Base-by-base conservation (phyloP, 2,113 vertebrate genomes). In the Pandion haliaetus region DNA sequence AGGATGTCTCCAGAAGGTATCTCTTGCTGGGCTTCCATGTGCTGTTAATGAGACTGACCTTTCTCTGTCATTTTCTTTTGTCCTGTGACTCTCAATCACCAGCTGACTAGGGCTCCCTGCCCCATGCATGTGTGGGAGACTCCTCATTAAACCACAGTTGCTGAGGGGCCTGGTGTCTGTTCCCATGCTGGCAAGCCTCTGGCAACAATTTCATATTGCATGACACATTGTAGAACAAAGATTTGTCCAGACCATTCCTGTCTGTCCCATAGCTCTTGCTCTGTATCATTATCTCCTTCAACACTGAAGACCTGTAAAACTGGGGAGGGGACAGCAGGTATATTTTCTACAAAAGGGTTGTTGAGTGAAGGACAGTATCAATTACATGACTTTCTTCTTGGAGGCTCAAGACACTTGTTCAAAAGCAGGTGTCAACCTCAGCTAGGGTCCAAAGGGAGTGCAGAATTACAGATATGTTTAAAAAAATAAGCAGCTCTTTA, bases 121-220 rank as follows among this genome's bases (percentile, higher is more conserved):
- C 26, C 38, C 10, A 8, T 31, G 21, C 5, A 3, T 18, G 16
- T 0, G 1, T 52, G n/a, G 49, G 26, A 73, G 54, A 58, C 9
- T 32, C 20, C 72, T 74, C 72, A 65, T 70, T 74, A 92, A 74
- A 54, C 15, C 82, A 16, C 45, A 7, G 32, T 12, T 55, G n/a
- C 40, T 73, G 78, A 58, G 19, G 17, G 40, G 9, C 42, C 50
- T 77, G 3, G 0, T 6, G 21, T 61, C 57, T 49, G 16, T 54
- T 77, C 54, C 66, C 21, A 8, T 44, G 36, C 28, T 62, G 34
- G 38, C 52, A 78, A 52, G 58, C 23, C 32, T 67, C 54, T 50
- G 66, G 62, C 59, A 94, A 47, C 40, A 44, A 44, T 34, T 47
- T 67, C 36, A 10, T 57, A 57, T 28, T 16, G 13, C 24, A 17